phyloP scores from a whole-genome alignment of 1,140 invertebrate genomes.

The Drosophila parabipectinata region DNA sequence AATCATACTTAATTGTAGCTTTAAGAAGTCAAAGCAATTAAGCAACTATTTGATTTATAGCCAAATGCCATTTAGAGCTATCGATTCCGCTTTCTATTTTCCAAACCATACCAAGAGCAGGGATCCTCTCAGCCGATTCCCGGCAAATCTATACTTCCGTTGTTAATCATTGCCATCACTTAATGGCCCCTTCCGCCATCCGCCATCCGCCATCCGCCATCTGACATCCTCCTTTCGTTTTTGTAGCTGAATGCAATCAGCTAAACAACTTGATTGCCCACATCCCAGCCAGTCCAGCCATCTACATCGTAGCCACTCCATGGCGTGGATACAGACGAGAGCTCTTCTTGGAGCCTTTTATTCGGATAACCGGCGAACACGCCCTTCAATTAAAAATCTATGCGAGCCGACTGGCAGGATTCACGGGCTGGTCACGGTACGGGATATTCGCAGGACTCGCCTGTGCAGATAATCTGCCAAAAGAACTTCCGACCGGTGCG shows the following conservation, averaged over 20 bases:
- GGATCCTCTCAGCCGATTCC: background rate
- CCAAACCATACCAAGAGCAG: background rate
- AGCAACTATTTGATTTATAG: conserved; percentile 71
- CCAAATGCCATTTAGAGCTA: conserved; percentile 77
- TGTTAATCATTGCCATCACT: conserved; percentile 84
- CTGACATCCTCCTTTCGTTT: conserved; percentile 34
- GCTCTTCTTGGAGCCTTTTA: conserved; percentile 12
- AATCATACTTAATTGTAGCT: background rate
- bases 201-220: conserved; percentile 73
- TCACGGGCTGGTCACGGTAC: conserved; percentile 18
- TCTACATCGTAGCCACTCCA: conserved; percentile 5
- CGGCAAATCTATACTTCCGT: conserved; percentile 83
- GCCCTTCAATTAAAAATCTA: conserved; percentile 83
- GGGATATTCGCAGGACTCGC: conserved; percentile 16
- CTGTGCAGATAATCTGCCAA: conserved; percentile 79
- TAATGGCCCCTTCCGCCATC: conserved; percentile 79
- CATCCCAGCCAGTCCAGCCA: conserved; percentile 1
- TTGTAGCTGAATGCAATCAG: conserved; percentile 46
- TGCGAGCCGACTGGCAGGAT: conserved; percentile 36
- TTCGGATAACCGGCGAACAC: conserved; percentile 55
- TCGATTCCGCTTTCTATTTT: conserved; percentile 46
- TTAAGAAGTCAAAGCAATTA: conserved; percentile 35
- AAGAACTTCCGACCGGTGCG: conserved; percentile 81
- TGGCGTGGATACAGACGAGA: conserved; percentile 24
- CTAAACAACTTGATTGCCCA: conserved; percentile 33